Conservation (phyloP, 2,113 vertebrate genomes). For the Dascyllus trimaculatus region DNA sequence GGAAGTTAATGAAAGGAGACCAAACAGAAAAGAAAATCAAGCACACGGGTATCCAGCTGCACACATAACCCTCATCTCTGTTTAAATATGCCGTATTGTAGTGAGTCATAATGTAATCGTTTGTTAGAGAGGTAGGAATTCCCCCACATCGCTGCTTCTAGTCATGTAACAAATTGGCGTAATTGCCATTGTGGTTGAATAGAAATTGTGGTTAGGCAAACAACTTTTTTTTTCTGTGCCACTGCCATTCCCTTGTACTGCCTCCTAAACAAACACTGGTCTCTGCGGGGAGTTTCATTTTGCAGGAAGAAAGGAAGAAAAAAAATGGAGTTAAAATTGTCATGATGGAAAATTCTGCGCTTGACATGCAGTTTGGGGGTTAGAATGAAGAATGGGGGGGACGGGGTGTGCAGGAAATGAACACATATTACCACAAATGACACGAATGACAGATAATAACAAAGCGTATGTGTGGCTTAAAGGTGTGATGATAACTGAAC, state of each 20-base stretch:
- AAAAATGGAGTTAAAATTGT: not conserved
- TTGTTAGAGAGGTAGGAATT: conserved; percentile 64
- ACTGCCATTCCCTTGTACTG: conserved; percentile 35
- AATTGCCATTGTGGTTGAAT: conserved; percentile 77
- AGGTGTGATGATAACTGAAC: no score
- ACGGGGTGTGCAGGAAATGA: no score
- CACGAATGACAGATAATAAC: no score
- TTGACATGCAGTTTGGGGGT: no score
- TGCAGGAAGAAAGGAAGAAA: not conserved
- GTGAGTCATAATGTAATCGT: conserved; percentile 74
- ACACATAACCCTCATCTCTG: conserved; percentile 16
- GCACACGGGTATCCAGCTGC: not conserved
- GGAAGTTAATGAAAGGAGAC: not conserved
- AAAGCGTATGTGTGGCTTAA: no score
- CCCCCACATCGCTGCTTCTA: conserved; percentile 60
- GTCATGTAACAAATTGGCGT: conserved; percentile 77
- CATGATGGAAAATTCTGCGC: not conserved
- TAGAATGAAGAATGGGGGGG: no score
- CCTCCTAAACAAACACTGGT: conserved; percentile 65
- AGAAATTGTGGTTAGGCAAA: conserved; percentile 72
- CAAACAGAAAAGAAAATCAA: not conserved
- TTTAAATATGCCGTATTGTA: conserved; percentile 37
- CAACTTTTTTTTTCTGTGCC: conserved; percentile 41
- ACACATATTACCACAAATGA: no score
- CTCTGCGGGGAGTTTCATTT: conserved; percentile 53